These are phyloP conservation scores for Oryzias curvinotus DNA, from an alignment of 2,113 vertebrate species.

Conservation along the genomic window DNA sequence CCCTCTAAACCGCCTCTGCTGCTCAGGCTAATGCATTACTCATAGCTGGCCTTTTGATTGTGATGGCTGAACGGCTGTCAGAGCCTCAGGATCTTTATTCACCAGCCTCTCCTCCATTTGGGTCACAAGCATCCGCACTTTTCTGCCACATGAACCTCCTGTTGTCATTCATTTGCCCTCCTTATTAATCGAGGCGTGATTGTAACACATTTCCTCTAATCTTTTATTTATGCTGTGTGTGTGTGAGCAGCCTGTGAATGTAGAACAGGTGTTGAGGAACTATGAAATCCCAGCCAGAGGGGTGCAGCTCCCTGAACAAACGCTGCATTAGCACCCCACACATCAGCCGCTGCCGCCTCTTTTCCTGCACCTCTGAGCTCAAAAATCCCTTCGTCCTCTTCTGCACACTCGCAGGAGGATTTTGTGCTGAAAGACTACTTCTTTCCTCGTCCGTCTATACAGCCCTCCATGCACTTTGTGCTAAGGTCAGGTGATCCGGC, in stretches of 20 bases:
- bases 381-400: constrained; percentile 37
- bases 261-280: constrained; percentile 3
- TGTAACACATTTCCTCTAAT: neutral
- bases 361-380: constrained; percentile 22
- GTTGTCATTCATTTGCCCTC: neutral
- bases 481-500: constrained; percentile 9
- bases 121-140: constrained; percentile 45
- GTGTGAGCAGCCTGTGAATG: neutral
- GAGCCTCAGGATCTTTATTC: constrained; percentile 47
- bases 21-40: constrained; percentile 31
- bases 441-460: constrained; percentile 1
- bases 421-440: constrained; percentile 1
- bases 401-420: constrained; percentile 4
- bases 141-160: constrained; percentile 1
- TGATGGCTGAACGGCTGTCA: constrained; percentile 58
- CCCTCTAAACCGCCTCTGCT: constrained; percentile 2
- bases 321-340: constrained; percentile 18
- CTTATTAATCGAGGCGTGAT: neutral
- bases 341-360: neutral
- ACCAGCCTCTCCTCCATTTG: constrained; percentile 42
- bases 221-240: neutral
- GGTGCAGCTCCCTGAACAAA: constrained; percentile 5
- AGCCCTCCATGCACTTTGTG: constrained; percentile 16
- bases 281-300: constrained; percentile 20
- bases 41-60: constrained; percentile 51